phyloP scores from a whole-genome alignment of 2,888 invertebrate genomes.

The Drosophila affinis region DNA sequence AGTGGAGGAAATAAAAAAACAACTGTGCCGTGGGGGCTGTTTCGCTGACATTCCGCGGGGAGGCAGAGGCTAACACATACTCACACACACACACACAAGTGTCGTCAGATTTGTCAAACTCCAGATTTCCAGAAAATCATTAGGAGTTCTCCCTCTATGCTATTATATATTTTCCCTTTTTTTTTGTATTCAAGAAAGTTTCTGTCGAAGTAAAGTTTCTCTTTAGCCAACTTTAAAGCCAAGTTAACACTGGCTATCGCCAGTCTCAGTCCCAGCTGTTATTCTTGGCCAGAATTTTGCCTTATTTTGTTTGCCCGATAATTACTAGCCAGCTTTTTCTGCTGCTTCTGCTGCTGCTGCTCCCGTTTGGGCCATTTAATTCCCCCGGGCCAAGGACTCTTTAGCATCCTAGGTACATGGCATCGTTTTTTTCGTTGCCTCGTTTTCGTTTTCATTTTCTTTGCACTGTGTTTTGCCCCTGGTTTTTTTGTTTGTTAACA shows the following conservation, averaged over 20 bases:
- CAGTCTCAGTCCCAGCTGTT: neutral
- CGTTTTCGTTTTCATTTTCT: constrained; percentile 11
- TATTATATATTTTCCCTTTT: neutral
- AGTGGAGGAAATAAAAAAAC: constrained; percentile 8
- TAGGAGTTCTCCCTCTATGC: neutral
- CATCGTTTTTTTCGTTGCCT: constrained; percentile 9
- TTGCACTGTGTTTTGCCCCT: constrained; percentile 6
- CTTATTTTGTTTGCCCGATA: constrained; percentile 30
- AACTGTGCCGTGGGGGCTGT: constrained; percentile 24
- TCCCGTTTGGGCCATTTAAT: constrained; percentile 44
- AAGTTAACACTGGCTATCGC: neutral
- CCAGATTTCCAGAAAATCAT: constrained; percentile 37
- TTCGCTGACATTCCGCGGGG: constrained; percentile 44
- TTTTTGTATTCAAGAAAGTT: neutral
- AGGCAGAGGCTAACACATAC: constrained; percentile 62
- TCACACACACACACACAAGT: constrained; percentile 62
- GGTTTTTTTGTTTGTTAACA: constrained; percentile 21
- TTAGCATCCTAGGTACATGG: constrained; percentile 16
- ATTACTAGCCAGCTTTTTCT: constrained; percentile 32
- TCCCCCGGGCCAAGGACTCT: constrained; percentile 52
- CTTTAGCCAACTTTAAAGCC: constrained; percentile 11
- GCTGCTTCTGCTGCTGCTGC: constrained; percentile 1
- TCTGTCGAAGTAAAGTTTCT: neutral
- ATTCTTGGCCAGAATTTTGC: constrained; percentile 3
- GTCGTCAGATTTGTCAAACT: constrained; percentile 71